Conservation (phyloP, 2,888 invertebrate species). For the Pharmacophagus antenor region DNA sequence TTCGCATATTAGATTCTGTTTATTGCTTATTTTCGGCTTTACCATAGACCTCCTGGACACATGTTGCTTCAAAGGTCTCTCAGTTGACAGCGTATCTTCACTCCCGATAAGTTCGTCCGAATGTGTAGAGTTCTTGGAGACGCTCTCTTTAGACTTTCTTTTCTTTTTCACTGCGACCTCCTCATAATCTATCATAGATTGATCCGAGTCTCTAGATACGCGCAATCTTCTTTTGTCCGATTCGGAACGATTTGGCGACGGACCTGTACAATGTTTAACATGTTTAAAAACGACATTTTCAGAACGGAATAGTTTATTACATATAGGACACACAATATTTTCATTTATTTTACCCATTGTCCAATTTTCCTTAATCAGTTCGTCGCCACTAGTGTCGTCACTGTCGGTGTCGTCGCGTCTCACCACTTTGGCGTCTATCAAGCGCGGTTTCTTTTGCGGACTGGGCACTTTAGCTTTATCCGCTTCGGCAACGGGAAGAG, state of each 20-base stretch:
- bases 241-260: constrained; percentile 70
- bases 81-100: constrained; percentile 57
- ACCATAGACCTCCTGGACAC: constrained; percentile 42
- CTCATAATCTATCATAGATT: constrained; percentile 52
- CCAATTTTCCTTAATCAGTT: constrained; percentile 69
- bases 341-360: constrained; percentile 79
- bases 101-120: constrained; percentile 57
- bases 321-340: constrained; percentile 75
- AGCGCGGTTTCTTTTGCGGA: constrained; percentile 63
- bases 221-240: constrained; percentile 61
- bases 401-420: constrained; percentile 53
- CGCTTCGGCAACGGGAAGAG: constrained; percentile 52
- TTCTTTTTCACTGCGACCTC: constrained; percentile 49
- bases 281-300: constrained; percentile 78
- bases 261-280: constrained; percentile 76
- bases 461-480: constrained; percentile 49
- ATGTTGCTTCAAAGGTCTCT: constrained; percentile 43
- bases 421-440: constrained; percentile 52
- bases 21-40: constrained; percentile 44
- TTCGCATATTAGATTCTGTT: constrained; percentile 60
- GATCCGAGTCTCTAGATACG: constrained; percentile 58
- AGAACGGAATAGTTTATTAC: constrained; percentile 72
- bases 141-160: constrained; percentile 53
- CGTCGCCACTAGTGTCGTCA: constrained; percentile 49
- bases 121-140: constrained; percentile 40